These are phyloP conservation scores for Rhinolophus ferrumequinum DNA, from an alignment of 2,113 vertebrate genomes.

Conservation along the genomic window DNA sequence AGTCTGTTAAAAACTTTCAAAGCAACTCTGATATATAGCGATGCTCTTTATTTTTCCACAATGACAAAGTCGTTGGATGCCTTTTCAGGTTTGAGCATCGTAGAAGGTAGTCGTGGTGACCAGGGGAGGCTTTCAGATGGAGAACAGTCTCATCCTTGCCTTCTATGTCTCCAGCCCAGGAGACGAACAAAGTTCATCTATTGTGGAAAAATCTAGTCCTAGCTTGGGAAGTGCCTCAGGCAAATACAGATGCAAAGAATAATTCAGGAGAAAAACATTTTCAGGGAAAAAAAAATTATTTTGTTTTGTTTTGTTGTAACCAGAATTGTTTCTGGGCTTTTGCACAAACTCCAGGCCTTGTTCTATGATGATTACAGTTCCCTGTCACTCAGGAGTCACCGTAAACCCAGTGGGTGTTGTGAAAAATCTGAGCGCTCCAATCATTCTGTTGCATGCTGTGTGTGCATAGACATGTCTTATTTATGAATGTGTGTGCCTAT, in stretches of 20 bases:
- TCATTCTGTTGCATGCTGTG: not conserved
- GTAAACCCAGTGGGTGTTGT: not conserved
- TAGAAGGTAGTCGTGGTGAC: not conserved
- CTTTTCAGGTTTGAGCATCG: not conserved
- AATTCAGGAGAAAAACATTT: not conserved
- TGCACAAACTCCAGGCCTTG: not conserved
- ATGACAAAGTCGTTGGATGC: not conserved
- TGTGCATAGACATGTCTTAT: too few species aligned
- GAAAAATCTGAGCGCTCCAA: not conserved
- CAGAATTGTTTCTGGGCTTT: not conserved
- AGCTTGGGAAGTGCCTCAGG: not conserved
- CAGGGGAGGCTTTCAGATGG: fast-evolving
- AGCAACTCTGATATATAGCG: not conserved
- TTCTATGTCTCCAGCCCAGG: not conserved
- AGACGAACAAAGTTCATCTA: not conserved
- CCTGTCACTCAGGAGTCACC: not conserved
- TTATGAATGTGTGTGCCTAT: not conserved
- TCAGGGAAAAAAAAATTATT: not conserved
- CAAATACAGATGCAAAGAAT: not conserved
- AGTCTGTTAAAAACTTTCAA: not conserved
- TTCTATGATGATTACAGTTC: not conserved
- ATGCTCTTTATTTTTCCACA: not conserved
- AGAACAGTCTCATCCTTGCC: not conserved
- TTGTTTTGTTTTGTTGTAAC: not conserved
- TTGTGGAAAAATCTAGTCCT: constrained; percentile 24